Base-by-base conservation (phyloP, 2,888 invertebrate genomes). In the Catocala fraxini region DNA sequence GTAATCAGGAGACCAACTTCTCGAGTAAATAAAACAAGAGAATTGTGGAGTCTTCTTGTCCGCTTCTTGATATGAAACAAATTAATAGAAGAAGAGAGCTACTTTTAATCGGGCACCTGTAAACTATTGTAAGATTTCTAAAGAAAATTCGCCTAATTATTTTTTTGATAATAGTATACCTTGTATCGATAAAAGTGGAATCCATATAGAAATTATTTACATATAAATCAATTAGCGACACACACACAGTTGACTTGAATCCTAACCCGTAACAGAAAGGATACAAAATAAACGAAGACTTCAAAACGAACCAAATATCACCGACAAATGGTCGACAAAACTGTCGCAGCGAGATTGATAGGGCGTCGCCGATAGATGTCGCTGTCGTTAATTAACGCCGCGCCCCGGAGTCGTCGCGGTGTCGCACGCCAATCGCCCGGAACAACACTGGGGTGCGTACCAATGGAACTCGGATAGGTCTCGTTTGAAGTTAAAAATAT, bases 341-440 rank as follows among this genome's bases (percentile, higher is more conserved):
- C 83, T 80, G 83, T 79, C 85, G 72, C 80, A 68, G 68, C 55
- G 80, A 90, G 90, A 92, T 92, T 88, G 90, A 93, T 91, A 85
- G 86, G 77, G 86, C 90, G 90, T 89, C 86, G 81, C 88, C 88
- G 88, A 89, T 89, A 89, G 90, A 92, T 91, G 90, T 87, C 88
- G 84, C 80, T 82, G 82, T 77, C 84, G 88, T 91, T 91, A 92
- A 92, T 92, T 91, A 91, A 83, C 87, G 81, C 86, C 80, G 81
- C 75, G 75, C 81, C 82, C 84, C 57, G 60, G 74, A 77, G 79
- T 75, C 84, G 86, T 82, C 80, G 83, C 83, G 81, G 77, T 71
- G 73, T 72, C 76, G 79, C 76, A 45, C 78, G 79, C 85, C 87
- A 91, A 90, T 91, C 86, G 90, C 68, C 86, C 88, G 88, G 68